Evolutionary conservation across 2,888 invertebrate species (phyloP).

Genomic region (Peribatodes rhomboidaria): DNA sequence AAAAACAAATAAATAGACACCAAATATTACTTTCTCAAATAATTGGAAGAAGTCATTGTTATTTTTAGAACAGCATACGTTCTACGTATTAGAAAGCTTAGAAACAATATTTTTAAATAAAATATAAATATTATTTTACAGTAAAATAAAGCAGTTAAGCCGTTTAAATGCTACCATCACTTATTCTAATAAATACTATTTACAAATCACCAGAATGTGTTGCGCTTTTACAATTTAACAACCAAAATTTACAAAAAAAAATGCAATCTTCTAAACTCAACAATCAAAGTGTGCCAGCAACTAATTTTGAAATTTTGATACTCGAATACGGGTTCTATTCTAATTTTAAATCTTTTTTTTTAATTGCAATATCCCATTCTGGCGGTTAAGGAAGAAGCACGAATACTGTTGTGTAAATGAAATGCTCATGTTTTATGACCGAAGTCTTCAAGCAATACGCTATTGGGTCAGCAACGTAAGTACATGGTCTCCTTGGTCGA

Average conservation of each 20-base stretch:
- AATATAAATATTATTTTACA: constrained; percentile 86
- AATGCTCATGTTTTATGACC: constrained; percentile 51
- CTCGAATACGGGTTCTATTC: constrained; percentile 36
- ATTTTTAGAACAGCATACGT: constrained; percentile 67
- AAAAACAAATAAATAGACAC: constrained; percentile 62
- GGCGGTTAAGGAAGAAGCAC: constrained; percentile 81
- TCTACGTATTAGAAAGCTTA: constrained; percentile 75
- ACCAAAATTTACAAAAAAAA: constrained; percentile 10
- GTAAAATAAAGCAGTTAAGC: constrained; percentile 82
- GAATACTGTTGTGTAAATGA: constrained; percentile 82
- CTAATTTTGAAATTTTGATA: constrained; percentile 23
- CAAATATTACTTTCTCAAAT: constrained; percentile 40
- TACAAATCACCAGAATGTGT: constrained; percentile 84
- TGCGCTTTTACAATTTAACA: constrained; percentile 43
- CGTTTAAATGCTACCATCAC: constrained; percentile 80
- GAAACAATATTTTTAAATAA: constrained; percentile 82
- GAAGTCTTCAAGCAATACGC: constrained; percentile 48
- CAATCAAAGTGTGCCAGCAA: constrained; percentile 40
- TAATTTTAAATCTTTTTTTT: constrained; percentile 37
- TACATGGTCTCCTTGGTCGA: constrained; percentile 78
- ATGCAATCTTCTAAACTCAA: constrained; percentile 7
- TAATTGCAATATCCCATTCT: constrained; percentile 80
- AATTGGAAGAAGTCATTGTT: constrained; percentile 40
- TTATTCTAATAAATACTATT: constrained; percentile 85
- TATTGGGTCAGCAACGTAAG: constrained; percentile 72